These are phyloP conservation scores for Eilema griseolum DNA, from an alignment of 2,888 invertebrate genomes.

Conservation along the genomic window DNA sequence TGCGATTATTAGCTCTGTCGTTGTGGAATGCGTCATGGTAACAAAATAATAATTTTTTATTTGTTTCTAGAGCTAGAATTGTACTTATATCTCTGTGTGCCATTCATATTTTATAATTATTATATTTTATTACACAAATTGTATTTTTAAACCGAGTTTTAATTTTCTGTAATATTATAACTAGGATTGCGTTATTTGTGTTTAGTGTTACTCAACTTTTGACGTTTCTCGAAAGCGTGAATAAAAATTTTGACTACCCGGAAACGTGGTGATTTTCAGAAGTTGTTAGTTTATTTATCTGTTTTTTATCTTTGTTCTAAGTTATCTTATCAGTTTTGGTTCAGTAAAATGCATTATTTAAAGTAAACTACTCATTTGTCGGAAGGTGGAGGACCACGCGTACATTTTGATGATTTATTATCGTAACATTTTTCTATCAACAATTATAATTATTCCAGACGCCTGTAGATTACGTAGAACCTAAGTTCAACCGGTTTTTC, in stretches of 20 bases:
- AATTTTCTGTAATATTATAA: slow-evolving; percentile 4
- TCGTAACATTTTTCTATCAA: not conserved
- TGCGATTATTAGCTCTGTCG: slow-evolving; percentile 5
- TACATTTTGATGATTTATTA: not conserved
- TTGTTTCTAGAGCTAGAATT: not conserved
- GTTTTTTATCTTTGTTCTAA: not conserved
- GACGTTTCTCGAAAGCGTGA: not conserved
- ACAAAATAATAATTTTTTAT: not conserved
- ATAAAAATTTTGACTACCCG: not conserved
- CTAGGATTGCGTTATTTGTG: slow-evolving; percentile 2
- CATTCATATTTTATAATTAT: slow-evolving; percentile 1
- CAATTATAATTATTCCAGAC: not conserved
- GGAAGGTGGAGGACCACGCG: not conserved
- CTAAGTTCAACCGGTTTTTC: too few species aligned
- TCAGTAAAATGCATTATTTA: not conserved
- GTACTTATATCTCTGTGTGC: not conserved
- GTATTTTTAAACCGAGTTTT: not conserved
- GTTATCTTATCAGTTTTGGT: not conserved
- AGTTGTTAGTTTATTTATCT: not conserved
- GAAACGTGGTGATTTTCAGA: not conserved
- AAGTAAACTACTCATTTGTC: not conserved
- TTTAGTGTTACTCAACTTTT: not conserved
- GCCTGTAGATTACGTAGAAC: not conserved
- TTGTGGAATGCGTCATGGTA: slow-evolving; percentile 9
- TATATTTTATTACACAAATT: slow-evolving; percentile 18